Evolutionary conservation across 2,113 vertebrate genomes (phyloP).

Genomic region (Seriola aureovittata): DNA sequence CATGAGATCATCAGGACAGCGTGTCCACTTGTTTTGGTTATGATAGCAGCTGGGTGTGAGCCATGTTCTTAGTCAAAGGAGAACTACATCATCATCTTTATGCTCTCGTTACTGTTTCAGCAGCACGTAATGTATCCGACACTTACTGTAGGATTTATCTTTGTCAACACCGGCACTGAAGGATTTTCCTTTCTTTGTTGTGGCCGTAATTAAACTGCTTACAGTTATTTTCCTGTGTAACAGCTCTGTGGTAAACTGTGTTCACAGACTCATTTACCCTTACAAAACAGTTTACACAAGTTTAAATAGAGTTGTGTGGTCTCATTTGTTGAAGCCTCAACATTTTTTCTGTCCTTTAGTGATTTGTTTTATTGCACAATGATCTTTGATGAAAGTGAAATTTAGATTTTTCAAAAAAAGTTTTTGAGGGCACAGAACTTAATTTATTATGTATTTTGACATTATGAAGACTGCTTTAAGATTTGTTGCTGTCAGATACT

Average conservation of each 20-base stretch:
- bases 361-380: neutral
- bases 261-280: neutral
- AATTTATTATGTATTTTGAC: neutral
- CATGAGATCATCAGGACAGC: conserved; percentile 65
- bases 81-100: conserved; percentile 14
- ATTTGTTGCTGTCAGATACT: neutral
- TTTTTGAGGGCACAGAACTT: neutral
- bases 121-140: neutral
- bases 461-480: neutral
- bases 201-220: conserved; percentile 2
- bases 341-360: neutral
- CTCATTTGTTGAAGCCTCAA: neutral
- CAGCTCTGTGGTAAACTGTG: neutral
- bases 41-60: conserved; percentile 62
- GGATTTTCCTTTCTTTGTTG: conserved; percentile 33
- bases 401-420: neutral
- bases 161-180: neutral
- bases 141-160: conserved; percentile 7
- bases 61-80: conserved; percentile 34
- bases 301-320: conserved; percentile 21
- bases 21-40: conserved; percentile 73
- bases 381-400: neutral
- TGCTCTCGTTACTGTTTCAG: conserved; percentile 16
- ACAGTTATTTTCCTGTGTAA: conserved; percentile 9
- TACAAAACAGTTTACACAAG: conserved; percentile 5